Evolutionary conservation across 2,888 invertebrate genomes (phyloP).

Genomic region (Ephialtes manifestator): DNA sequence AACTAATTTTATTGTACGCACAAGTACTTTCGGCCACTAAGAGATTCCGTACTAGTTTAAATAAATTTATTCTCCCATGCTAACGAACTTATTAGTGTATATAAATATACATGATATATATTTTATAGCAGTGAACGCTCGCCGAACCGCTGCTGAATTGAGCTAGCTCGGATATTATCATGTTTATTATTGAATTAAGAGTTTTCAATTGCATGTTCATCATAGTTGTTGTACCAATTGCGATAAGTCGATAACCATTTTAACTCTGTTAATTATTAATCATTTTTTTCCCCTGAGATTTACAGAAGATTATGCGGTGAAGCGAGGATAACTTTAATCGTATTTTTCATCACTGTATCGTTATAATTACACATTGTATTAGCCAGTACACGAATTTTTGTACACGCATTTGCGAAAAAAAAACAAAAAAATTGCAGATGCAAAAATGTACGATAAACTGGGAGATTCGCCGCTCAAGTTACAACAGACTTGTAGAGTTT

Average conservation of each 20-base stretch:
- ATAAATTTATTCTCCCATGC: conserved; percentile 75
- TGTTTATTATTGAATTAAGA: conserved; percentile 52
- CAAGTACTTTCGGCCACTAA: conserved; percentile 72
- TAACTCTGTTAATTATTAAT: conserved; percentile 3
- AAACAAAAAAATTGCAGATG: conserved; percentile 20
- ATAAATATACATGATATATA: conserved; percentile 48
- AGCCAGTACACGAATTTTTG: conserved; percentile 53
- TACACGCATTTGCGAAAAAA: conserved; percentile 55
- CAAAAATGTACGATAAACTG: conserved; percentile 21
- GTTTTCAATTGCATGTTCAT: conserved; percentile 52
- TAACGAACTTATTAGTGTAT: conserved; percentile 72
- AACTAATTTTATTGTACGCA: conserved; percentile 72
- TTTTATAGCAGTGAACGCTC: conserved; percentile 32
- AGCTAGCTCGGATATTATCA: conserved; percentile 36
- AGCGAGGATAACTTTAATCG: conserved; percentile 12
- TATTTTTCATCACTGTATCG: conserved; percentile 12
- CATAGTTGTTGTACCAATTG: conserved; percentile 32
- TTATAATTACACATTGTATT: conserved; percentile 45
- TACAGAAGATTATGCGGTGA: not conserved
- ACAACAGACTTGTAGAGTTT: conserved; percentile 35
- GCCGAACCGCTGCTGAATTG: conserved; percentile 35
- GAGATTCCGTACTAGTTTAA: conserved; percentile 53
- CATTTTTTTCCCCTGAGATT: not conserved
- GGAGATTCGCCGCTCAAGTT: conserved; percentile 36
- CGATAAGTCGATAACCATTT: conserved; percentile 17